Percentiles rank a stretch among this genome's conserved stretches.
Conservation (phyloP, 2,113 vertebrate species). For the Dasyprocta punctata region DNA sequence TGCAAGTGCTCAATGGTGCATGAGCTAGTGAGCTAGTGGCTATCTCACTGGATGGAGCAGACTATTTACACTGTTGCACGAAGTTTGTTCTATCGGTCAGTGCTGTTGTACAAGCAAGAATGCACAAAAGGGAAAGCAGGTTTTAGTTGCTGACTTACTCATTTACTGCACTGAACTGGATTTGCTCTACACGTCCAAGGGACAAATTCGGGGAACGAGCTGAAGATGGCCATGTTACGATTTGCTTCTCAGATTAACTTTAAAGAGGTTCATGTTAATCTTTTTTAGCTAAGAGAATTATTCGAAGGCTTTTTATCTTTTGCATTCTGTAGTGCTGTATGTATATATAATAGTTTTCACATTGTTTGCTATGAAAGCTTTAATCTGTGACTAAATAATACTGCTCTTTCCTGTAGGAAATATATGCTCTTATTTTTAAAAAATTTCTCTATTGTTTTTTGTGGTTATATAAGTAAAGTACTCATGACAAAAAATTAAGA, state of each 20-base stretch:
- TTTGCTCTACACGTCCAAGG: neutral
- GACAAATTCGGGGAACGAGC: neutral
- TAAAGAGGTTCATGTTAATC: conserved; percentile 79
- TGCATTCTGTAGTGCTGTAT: conserved; percentile 20
- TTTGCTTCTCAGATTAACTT: conserved; percentile 28
- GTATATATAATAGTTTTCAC: neutral
- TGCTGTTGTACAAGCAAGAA: conserved; percentile 76
- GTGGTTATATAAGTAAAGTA: conserved; percentile 23
- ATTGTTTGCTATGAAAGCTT: conserved; percentile 35
- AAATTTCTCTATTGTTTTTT: conserved; percentile 22
- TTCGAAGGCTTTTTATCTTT: conserved; percentile 46
- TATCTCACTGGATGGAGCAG: neutral
- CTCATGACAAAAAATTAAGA: conserved; percentile 14
- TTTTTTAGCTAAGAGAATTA: conserved; percentile 46
- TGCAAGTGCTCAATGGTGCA: neutral
- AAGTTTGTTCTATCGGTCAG: neutral
- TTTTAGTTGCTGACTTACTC: conserved; percentile 79
- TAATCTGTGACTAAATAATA: conserved; percentile 25
- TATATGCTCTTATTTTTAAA: neutral
- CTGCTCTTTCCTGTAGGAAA: conserved; percentile 38
- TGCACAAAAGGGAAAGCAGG: conserved; percentile 79
- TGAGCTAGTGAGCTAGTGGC: neutral
- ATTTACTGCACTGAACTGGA: neutral
- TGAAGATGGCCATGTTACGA: conserved; percentile 48
- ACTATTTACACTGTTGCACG: neutral